Percentiles rank a stretch among this genome's conserved stretches.
Conservation (phyloP, 2,888 invertebrate species). For the Himalopsyche anomala region DNA sequence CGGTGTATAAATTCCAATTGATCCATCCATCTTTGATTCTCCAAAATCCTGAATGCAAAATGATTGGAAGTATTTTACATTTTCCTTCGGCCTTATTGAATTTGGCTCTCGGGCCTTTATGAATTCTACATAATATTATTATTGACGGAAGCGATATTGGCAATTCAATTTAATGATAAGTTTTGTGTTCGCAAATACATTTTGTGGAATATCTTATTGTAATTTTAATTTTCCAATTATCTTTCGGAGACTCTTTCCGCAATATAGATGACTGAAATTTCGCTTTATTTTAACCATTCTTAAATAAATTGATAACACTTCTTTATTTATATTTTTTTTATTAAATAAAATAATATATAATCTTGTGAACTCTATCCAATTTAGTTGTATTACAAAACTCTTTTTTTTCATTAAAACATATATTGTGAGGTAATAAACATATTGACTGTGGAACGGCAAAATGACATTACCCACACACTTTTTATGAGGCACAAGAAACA, state of each 20-base stretch:
- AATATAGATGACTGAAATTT: too few species aligned
- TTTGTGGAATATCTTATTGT: not conserved
- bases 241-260: not conserved
- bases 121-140: constrained; percentile 10
- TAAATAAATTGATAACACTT: too few species aligned
- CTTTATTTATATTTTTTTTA: too few species aligned
- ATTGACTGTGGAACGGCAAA: too few species aligned
- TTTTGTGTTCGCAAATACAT: constrained; percentile 10
- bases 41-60: constrained; percentile 9
- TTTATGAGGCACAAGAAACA: too few species aligned
- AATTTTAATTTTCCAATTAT: constrained; percentile 7
- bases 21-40: constrained; percentile 23
- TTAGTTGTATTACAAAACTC: too few species aligned
- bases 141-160: constrained; percentile 18
- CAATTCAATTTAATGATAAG: not conserved
- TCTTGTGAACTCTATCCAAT: too few species aligned
- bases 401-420: too few species aligned
- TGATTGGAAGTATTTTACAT: constrained; percentile 25
- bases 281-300: too few species aligned
- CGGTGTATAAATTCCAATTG: constrained; percentile 4
- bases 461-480: too few species aligned
- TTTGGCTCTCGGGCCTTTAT: not conserved
- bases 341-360: too few species aligned
- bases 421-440: too few species aligned
- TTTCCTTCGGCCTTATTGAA: not conserved